Evolutionary conservation across 2,888 invertebrate species (phyloP), one percentile per base, ranked within the genome.

Genomic region (Chloroclystis v-ata): DNA sequence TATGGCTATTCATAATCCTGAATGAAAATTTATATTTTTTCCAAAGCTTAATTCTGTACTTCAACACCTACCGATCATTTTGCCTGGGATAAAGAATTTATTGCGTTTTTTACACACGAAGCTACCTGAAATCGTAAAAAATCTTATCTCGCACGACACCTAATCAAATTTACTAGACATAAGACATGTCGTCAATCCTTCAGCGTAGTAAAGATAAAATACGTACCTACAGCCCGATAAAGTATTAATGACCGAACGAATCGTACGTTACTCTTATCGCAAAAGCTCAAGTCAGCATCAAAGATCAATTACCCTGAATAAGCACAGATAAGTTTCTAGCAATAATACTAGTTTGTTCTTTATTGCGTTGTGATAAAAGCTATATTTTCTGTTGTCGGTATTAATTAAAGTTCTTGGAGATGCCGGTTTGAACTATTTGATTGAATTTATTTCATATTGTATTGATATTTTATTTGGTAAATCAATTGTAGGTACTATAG

Each of bases 241-340:
- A 59, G 65, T 66, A 70, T 69, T 72, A 72, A 74, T 74, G 74
- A 71, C 65, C 56, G 63, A 70, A 71, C 72, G 72, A 69, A 67
- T 60, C 56, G 68, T 69, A 69, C 69, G 64, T 67, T 72, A 65
- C 64, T 68, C 64, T 69, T 65, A 69, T 70, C 70, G 70, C 52
- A 67, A 74, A 75, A 69, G 69, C 65, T 67, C 69, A 60, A 66
- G 72, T 77, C 75, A 75, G 73, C 71, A 65, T 67, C 66, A 32
- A 61, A 69, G 69, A 76, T 78, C 70, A 71, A 78, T 77, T 72
- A 73, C 65, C 66, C 63, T 57, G 63, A 61, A 65, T 65, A 50
- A 47, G 43, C 61, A 65, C 61, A 53, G 55, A 52, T 52, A 41
- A 48, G 49, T 41, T 49, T 47, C 30, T 48, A 56, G 65, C 72